Percentiles rank a stretch among this genome's conserved stretches.
These are phyloP conservation scores for Dolichomitus sp. DNA, from an alignment of 2,888 invertebrate genomes.

Conservation along the genomic window DNA sequence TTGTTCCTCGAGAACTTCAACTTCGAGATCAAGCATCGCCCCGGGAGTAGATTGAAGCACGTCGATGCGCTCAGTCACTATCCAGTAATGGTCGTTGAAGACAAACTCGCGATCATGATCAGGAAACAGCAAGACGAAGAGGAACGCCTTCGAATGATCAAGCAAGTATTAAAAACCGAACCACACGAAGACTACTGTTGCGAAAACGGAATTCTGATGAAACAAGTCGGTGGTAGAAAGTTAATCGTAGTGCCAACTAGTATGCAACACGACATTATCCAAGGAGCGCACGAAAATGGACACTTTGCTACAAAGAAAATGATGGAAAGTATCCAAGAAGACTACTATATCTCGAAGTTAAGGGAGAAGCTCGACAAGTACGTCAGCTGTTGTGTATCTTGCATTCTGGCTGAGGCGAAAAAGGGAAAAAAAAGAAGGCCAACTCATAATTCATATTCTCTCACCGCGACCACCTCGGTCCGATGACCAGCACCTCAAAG, in stretches of 20 bases:
- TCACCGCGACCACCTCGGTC: too few relatives aligned
- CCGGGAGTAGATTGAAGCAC: constrained; percentile 56
- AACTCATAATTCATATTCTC: too few relatives aligned
- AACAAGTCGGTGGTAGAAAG: constrained; percentile 4
- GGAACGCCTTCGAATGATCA: constrained; percentile 55
- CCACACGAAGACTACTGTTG: constrained; percentile 59
- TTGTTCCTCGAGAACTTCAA: constrained; percentile 62
- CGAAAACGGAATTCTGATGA: constrained; percentile 53
- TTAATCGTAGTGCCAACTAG: constrained; percentile 40
- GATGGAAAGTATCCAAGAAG: constrained; percentile 30
- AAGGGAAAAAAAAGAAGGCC: too few relatives aligned
- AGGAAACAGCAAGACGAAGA: constrained; percentile 56
- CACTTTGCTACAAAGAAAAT: constrained; percentile 60
- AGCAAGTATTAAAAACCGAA: constrained; percentile 50
- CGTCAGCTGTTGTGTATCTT: too few relatives aligned
- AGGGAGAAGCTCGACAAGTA: too few relatives aligned
- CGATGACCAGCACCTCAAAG: too few relatives aligned
- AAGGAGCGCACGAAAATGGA: constrained; percentile 58
- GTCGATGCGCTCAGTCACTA: constrained; percentile 59
- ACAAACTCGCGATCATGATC: constrained; percentile 28
- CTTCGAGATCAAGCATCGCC: background rate
- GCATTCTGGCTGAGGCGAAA: too few relatives aligned
- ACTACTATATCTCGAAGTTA: too few relatives aligned
- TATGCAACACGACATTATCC: constrained; percentile 51
- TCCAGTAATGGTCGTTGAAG: constrained; percentile 58